Base-by-base conservation (phyloP, 1,140 invertebrate species). In the Drosophila santomea region DNA sequence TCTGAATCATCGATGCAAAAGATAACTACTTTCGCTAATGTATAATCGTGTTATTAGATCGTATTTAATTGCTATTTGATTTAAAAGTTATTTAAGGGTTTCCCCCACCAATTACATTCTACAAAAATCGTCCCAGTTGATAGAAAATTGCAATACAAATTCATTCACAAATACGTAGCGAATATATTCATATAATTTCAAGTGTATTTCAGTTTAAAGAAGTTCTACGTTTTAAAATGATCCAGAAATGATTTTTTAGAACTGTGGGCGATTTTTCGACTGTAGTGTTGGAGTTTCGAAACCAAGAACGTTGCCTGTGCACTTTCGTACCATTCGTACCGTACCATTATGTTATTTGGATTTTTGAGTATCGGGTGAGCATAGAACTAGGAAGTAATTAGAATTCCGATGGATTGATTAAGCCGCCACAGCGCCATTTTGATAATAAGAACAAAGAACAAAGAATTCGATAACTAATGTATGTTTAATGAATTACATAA, bases 401-500 rank as follows among this genome's bases (percentile, higher is more conserved):
- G 25, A 45, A 38, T 28, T 36, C 28, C 35, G 14, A n/a, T 28
- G 47, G 23, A 48, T n/a, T 35, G 8, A 64, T 51, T n/a, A 5
- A 67, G 28, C 36, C 23, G 45, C 32, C 45, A 67, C 38, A 52
- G 38, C 11, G 67, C 54, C 69, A 72, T 72, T 68, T 76, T 68
- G 63, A 75, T 59, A 76, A 56, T 28, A 52, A 41, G 20, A 20
- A 20, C 20, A 20, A 45, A 47, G 39, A 55, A 45, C 20, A 62
- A 47, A 48, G 6, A 36, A 60, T 41, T 47, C 50, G 52, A 60
- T 20, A 52, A 74, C 45, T 56, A 44, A 44, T 50, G 56, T 71
- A 54, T 55, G 60, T 57, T 74, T 52, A 66, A 64, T 35, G 54
- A 54, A 56, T 52, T 52, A 59, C 36, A 51, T 25, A 69, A 50